Evolutionary conservation across 2,888 invertebrate species (phyloP).

Genomic region (Aphelenchoides bicaudatus): DNA sequence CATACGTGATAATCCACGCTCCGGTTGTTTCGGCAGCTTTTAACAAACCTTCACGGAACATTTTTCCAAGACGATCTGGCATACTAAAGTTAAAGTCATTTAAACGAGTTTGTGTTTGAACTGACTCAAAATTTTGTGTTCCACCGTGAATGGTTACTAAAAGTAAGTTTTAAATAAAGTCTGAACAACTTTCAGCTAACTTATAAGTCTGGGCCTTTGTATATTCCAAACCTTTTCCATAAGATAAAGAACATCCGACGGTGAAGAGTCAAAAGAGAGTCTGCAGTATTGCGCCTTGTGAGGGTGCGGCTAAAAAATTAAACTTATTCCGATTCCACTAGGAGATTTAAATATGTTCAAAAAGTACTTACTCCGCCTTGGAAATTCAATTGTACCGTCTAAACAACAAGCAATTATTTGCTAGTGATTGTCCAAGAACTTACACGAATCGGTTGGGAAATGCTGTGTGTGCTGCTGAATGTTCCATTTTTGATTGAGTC

Average conservation of each 20-base stretch:
- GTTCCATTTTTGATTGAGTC: slow-evolving; percentile 49
- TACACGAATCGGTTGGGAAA: too few species aligned
- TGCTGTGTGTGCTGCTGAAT: too few species aligned
- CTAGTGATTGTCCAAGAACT: slow-evolving; percentile 75
- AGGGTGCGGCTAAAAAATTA: slow-evolving; percentile 66
- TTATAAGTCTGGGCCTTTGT: slow-evolving; percentile 89
- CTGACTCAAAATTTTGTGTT: slow-evolving; percentile 78
- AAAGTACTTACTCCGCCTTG: slow-evolving; percentile 34
- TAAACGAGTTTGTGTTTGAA: slow-evolving; percentile 16
- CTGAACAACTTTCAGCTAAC: too few species aligned
- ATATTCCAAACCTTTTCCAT: slow-evolving; percentile 91
- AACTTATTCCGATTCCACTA: not conserved
- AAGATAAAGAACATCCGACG: slow-evolving; percentile 85
- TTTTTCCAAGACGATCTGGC: slow-evolving; percentile 72
- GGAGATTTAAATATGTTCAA: not conserved
- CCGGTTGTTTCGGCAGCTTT: slow-evolving; percentile 97
- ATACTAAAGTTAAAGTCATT: slow-evolving; percentile 21
- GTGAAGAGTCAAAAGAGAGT: slow-evolving; percentile 86
- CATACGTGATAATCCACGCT: slow-evolving; percentile 97
- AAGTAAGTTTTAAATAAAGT: too few species aligned
- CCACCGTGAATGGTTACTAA: slow-evolving; percentile 97
- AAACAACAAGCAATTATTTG: slow-evolving; percentile 96
- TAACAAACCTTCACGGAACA: slow-evolving; percentile 87
- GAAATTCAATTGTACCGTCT: slow-evolving; percentile 91
- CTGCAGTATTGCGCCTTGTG: slow-evolving; percentile 77